Evolutionary conservation across 2,888 invertebrate species (phyloP).

Genomic region (Belgica antarctica): DNA sequence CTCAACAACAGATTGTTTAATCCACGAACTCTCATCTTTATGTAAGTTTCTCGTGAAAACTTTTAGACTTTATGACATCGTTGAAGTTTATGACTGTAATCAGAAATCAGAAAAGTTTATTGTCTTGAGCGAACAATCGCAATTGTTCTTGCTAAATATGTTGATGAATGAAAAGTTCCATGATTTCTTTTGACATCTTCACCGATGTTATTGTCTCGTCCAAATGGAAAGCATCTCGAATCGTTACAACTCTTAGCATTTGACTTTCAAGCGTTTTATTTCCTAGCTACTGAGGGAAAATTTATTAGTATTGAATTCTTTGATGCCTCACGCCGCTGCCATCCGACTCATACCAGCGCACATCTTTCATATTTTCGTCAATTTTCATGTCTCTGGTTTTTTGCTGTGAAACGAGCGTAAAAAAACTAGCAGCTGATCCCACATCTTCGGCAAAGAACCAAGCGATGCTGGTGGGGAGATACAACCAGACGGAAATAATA

Average conservation of each 20-base stretch:
- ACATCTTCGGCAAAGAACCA: background rate
- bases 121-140: background rate
- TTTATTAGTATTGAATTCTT: background rate
- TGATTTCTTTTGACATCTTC: background rate
- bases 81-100: background rate
- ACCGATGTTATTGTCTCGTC: background rate
- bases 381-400: slow-evolving; percentile 39
- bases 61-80: background rate
- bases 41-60: background rate
- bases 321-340: background rate
- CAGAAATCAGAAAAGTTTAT: slow-evolving; percentile 1
- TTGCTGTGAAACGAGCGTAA: no score
- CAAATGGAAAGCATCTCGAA: background rate
- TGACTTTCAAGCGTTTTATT: slow-evolving; percentile 12
- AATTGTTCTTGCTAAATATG: no score
- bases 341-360: background rate
- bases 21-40: no score
- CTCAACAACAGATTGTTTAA: no score
- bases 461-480: background rate
- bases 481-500: background rate
- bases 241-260: slow-evolving; percentile 1
- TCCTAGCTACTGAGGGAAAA: background rate
- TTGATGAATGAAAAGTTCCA: no score
- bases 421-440: background rate
- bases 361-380: slow-evolving; percentile 29